Percentiles rank a stretch among this genome's conserved stretches.
These are phyloP conservation scores for Sterna hirundo DNA, from an alignment of 2,113 vertebrate genomes.

Conservation along the genomic window DNA sequence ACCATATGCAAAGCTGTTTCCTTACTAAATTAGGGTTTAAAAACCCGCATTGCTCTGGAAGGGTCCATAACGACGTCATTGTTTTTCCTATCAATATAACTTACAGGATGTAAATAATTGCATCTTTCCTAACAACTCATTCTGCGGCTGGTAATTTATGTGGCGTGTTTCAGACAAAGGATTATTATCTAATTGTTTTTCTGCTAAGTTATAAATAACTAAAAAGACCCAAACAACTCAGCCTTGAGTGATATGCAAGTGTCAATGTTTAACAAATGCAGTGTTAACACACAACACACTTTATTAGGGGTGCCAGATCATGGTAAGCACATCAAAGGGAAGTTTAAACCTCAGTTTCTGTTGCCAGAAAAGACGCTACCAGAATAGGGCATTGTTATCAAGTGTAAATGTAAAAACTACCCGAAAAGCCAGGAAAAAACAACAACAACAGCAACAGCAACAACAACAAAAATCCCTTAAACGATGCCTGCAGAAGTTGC, in stretches of 20 bases:
- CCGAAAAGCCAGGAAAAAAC: neutral
- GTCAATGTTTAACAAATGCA: neutral
- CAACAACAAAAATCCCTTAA: neutral
- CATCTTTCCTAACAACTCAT: neutral
- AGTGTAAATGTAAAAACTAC: neutral
- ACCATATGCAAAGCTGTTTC: conserved; percentile 43
- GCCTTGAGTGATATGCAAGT: neutral
- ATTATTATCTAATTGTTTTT: conserved; percentile 12
- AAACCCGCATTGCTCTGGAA: neutral
- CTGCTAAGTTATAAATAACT: neutral
- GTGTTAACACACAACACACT: neutral
- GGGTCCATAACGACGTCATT: neutral
- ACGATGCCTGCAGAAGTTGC: neutral
- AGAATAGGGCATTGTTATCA: neutral
- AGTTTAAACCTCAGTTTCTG: neutral
- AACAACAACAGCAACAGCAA: neutral
- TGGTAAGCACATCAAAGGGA: neutral
- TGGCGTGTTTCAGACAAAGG: neutral
- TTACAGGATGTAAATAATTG: neutral
- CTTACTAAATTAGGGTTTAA: neutral
- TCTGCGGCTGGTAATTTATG: neutral
- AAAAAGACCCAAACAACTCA: neutral
- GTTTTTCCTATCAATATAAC: neutral
- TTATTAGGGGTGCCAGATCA: neutral
- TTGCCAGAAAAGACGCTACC: neutral